Percentiles rank a stretch among this genome's conserved stretches.
Evolutionary conservation across 2,797 vertebrate species (phyloP).

Genomic region (Onychomys torridus): DNA sequence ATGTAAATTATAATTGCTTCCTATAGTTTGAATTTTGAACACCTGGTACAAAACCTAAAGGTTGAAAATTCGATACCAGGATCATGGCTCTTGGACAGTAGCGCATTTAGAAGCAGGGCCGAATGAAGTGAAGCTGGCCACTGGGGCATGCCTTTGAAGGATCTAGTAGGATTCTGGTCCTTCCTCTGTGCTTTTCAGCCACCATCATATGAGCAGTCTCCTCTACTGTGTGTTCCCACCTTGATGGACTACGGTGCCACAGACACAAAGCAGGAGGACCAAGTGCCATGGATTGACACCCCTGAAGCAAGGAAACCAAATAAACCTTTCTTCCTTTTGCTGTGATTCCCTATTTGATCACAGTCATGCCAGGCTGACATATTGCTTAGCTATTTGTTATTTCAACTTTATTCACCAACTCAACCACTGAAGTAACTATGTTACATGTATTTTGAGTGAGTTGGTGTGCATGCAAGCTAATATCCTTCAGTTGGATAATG

Average conservation of each 20-base stretch:
- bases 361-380: not conserved
- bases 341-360: not conserved
- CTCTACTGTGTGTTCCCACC: accelerated
- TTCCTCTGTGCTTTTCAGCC: not conserved
- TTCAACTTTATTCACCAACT: not conserved
- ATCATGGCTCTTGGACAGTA: not conserved
- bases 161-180: not conserved
- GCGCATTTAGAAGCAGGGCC: not conserved
- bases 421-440: not conserved
- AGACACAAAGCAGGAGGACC: not conserved
- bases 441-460: conserved; percentile 23
- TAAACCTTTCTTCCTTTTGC: not conserved
- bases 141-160: not conserved
- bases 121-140: not conserved
- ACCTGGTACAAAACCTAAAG: not conserved
- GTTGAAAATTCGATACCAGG: not conserved
- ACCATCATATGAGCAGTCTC: not conserved
- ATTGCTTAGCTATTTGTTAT: not conserved
- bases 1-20: not conserved
- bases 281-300: not conserved
- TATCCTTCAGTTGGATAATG: conserved; percentile 3
- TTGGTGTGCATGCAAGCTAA: not conserved
- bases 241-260: not conserved
- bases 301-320: not conserved
- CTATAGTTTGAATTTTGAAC: not conserved